Percentiles rank a stretch among this genome's conserved stretches.
These are phyloP conservation scores for Nannobrachium achirus DNA, from an alignment of 2,113 vertebrate species.

Conservation along the genomic window DNA sequence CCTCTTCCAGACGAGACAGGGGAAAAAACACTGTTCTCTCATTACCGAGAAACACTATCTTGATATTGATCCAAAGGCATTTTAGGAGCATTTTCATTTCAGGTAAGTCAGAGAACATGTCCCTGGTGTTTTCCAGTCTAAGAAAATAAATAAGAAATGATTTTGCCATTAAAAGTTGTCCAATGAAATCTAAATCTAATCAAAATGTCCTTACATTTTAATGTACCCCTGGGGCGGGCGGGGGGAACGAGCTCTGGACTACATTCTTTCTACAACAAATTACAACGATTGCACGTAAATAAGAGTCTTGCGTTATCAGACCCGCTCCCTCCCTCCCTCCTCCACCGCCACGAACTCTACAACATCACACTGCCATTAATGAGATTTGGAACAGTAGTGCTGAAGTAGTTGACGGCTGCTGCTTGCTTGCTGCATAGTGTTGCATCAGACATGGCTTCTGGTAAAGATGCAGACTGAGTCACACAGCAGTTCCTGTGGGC, in stretches of 20 bases:
- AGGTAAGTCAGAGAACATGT: no score
- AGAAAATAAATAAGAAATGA: no score
- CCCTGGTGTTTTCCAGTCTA: neutral
- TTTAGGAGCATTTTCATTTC: neutral
- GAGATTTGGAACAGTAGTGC: slow-evolving; percentile 14
- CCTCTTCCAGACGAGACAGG: no score
- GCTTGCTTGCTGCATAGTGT: slow-evolving; percentile 19
- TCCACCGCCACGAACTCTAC: neutral
- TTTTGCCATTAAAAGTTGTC: no score
- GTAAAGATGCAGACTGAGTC: slow-evolving; percentile 18
- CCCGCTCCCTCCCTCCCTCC: no score
- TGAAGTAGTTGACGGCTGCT: slow-evolving; percentile 10
- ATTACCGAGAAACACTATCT: no score
- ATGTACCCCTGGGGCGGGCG: neutral
- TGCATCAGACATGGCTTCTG: slow-evolving; percentile 32
- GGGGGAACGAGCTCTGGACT: neutral
- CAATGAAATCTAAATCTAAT: neutral
- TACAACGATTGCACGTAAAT: neutral
- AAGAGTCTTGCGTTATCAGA: neutral
- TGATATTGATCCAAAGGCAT: neutral
- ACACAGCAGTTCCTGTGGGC: slow-evolving; percentile 10
- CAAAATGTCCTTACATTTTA: neutral
- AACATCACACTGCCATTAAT: neutral
- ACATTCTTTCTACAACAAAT: neutral
- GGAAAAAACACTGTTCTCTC: no score